Conservation (phyloP, 2,113 vertebrate species). For the Otolemur garnettii region DNA sequence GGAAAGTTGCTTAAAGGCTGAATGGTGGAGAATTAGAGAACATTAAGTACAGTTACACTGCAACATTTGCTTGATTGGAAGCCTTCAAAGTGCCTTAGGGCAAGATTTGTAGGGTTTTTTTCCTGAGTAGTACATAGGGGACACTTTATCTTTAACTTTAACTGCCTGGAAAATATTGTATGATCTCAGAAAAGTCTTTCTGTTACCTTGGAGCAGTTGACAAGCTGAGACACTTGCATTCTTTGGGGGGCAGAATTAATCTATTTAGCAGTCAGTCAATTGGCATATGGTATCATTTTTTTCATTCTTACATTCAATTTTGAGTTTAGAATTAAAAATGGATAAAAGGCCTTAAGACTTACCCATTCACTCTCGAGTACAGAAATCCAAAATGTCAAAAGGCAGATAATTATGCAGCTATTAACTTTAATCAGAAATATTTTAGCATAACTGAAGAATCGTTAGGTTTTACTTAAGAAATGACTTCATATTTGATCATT, state of each 20-base stretch:
- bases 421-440: neutral
- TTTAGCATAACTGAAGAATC: neutral
- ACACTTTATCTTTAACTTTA: neutral
- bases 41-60: rapidly evolving
- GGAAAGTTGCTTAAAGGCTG: neutral
- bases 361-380: neutral
- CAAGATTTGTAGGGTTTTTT: neutral
- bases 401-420: neutral
- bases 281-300: neutral
- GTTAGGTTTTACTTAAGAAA: neutral
- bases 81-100: neutral
- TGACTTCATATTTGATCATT: slow-evolving; percentile 29
- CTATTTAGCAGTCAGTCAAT: neutral
- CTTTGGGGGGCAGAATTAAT: neutral
- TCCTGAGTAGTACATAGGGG: no score
- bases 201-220: neutral
- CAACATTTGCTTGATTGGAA: rapidly evolving
- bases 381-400: neutral
- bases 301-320: neutral
- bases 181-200: slow-evolving; percentile 10
- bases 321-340: slow-evolving; percentile 37
- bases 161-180: neutral
- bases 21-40: neutral
- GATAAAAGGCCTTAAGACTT: neutral
- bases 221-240: neutral